Percentiles rank a stretch among this genome's conserved stretches.
phyloP scores from a whole-genome alignment of 2,113 vertebrate genomes.

The Ailuropoda melanoleuca region DNA sequence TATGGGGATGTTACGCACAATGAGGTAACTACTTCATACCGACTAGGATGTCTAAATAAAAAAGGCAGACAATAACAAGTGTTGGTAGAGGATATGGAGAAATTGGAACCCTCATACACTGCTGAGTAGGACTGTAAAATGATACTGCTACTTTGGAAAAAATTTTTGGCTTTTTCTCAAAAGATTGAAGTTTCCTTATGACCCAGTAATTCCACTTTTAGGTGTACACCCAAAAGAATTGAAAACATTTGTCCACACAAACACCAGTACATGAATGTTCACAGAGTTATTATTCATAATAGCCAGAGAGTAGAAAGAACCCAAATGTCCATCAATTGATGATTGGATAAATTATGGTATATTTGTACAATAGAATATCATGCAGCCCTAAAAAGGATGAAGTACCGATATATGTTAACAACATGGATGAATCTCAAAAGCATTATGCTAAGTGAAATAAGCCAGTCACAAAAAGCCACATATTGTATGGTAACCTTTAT shows the following conservation, averaged over 20 bases:
- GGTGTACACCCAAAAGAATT: neutral
- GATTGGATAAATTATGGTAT: neutral
- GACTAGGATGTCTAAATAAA: neutral
- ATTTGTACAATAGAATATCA: neutral
- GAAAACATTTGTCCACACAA: neutral
- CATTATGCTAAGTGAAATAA: neutral
- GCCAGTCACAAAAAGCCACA: neutral
- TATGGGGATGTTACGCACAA: neutral
- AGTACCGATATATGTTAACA: neutral
- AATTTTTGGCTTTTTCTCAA: neutral
- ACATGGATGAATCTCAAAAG: neutral
- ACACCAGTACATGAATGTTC: neutral
- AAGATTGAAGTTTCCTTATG: slow-evolving; percentile 16
- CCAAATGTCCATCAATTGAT: neutral
- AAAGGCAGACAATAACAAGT: neutral
- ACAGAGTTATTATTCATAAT: neutral
- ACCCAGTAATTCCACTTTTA: neutral
- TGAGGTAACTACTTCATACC: neutral
- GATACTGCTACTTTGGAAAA: neutral
- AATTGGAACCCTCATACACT: neutral
- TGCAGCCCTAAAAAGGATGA: neutral
- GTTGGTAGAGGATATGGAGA: slow-evolving; percentile 11
- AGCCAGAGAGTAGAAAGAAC: neutral
- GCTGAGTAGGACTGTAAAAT: neutral
- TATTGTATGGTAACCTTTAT: neutral